phyloP scores from a whole-genome alignment of 2,113 vertebrate species.

The Paradisaea rubra region DNA sequence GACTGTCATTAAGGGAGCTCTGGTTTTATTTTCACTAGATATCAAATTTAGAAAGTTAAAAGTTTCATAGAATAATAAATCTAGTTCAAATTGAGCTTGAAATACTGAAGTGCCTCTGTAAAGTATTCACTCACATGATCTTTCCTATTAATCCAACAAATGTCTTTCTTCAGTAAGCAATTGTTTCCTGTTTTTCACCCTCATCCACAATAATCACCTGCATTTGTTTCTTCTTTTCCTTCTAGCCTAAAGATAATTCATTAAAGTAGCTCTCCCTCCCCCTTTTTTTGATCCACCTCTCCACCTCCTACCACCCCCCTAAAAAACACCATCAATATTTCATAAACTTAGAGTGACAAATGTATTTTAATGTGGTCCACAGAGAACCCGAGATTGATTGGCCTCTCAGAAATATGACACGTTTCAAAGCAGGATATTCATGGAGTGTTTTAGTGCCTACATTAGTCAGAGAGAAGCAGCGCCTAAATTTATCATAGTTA shows the following conservation, averaged over 20 bases:
- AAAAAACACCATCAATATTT: slow-evolving; percentile 87
- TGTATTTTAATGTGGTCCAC: slow-evolving; percentile 89
- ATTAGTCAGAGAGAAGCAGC: slow-evolving; percentile 86
- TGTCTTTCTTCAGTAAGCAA: slow-evolving; percentile 43
- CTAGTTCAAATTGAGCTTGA: background rate
- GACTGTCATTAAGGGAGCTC: background rate
- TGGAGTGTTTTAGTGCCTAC: slow-evolving; percentile 94
- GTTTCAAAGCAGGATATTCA: slow-evolving; percentile 89
- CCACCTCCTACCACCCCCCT: slow-evolving; percentile 73
- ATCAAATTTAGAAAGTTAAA: background rate
- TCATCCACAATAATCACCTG: slow-evolving; percentile 45
- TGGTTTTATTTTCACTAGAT: slow-evolving; percentile 1
- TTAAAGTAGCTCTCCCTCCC: slow-evolving; percentile 67
- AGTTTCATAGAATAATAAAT: slow-evolving; percentile 32
- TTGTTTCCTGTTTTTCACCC: slow-evolving; percentile 2
- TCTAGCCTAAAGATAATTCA: slow-evolving; percentile 76
- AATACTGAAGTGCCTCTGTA: background rate
- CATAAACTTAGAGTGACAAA: slow-evolving; percentile 92
- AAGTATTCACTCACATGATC: background rate
- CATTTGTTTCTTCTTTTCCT: slow-evolving; percentile 63
- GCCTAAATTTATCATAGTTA: slow-evolving; percentile 97
- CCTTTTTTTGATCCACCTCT: slow-evolving; percentile 73
- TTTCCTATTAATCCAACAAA: slow-evolving; percentile 20
- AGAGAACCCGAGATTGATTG: slow-evolving; percentile 89
- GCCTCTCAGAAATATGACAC: slow-evolving; percentile 87